These are phyloP conservation scores for Cactoblastis cactorum DNA, from an alignment of 2,888 invertebrate genomes.

Conservation along the genomic window DNA sequence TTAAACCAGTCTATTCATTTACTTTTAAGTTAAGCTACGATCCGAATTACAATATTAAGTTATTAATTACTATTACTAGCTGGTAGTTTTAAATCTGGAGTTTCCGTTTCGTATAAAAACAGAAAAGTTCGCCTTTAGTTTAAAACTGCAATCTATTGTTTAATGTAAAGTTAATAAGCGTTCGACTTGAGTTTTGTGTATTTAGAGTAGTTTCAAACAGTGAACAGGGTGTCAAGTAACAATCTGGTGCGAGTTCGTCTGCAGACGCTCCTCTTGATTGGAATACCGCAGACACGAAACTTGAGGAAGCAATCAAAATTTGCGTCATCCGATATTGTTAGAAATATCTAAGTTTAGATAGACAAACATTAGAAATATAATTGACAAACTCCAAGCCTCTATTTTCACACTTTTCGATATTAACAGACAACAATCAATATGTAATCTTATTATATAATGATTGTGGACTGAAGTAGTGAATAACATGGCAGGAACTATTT, in stretches of 20 bases:
- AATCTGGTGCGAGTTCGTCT: constrained; percentile 39
- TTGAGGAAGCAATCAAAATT: constrained; percentile 56
- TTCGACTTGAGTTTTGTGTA: neutral
- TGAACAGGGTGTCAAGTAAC: constrained; percentile 40
- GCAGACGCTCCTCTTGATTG: constrained; percentile 45
- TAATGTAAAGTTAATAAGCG: neutral
- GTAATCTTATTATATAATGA: no score
- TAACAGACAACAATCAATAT: no score
- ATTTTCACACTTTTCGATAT: neutral
- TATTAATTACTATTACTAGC: neutral
- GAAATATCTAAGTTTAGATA: constrained; percentile 15
- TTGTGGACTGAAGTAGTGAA: neutral
- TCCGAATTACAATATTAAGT: neutral
- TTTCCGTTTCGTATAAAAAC: neutral
- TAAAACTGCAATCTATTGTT: neutral
- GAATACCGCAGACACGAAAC: constrained; percentile 49
- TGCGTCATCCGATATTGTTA: constrained; percentile 37
- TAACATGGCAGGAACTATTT: neutral
- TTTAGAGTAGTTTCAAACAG: constrained; percentile 14
- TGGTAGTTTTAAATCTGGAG: neutral
- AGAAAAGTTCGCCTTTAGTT: neutral
- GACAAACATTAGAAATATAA: neutral
- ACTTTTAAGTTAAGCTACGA: neutral
- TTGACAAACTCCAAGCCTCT: neutral
- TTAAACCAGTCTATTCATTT: neutral